Evolutionary conservation across 2,797 vertebrate genomes (phyloP).

Genomic region (Chelonia mydas): DNA sequence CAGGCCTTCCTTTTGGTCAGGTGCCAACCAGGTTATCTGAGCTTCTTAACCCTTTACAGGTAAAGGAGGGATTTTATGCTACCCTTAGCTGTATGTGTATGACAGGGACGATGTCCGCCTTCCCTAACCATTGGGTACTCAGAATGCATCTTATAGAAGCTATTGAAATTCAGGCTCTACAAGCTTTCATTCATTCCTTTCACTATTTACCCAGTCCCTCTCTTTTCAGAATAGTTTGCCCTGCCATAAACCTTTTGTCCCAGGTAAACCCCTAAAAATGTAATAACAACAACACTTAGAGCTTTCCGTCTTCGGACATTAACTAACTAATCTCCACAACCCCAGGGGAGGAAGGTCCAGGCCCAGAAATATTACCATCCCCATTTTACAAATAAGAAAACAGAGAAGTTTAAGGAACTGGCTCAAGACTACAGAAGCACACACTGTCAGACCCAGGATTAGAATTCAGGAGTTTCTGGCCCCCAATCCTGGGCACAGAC

Average conservation of each 20-base stretch:
- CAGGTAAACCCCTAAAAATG: neutral
- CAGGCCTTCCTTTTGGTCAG: too few relatives aligned
- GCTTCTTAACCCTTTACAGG: too few relatives aligned
- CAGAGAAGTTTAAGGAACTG: neutral
- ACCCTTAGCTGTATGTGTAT: too few relatives aligned
- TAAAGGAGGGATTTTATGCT: too few relatives aligned
- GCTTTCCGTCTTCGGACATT: neutral
- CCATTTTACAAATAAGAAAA: conserved; percentile 11
- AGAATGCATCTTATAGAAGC: neutral
- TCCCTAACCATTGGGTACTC: neutral
- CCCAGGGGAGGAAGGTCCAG: neutral
- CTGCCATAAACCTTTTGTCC: neutral
- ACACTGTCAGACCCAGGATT: neutral
- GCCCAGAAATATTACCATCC: neutral
- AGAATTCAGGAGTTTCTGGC: neutral
- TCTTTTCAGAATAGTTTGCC: neutral
- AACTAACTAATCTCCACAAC: neutral
- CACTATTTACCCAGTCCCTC: neutral
- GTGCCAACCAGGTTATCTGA: too few relatives aligned
- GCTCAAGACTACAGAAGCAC: neutral
- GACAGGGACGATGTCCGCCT: neutral
- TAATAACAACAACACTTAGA: neutral
- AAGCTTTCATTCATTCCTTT: neutral
- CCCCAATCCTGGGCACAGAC: neutral
- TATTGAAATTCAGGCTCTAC: neutral